phyloP scores from a whole-genome alignment of 2,113 vertebrate species.

The Romanogobio albipinnatus region DNA sequence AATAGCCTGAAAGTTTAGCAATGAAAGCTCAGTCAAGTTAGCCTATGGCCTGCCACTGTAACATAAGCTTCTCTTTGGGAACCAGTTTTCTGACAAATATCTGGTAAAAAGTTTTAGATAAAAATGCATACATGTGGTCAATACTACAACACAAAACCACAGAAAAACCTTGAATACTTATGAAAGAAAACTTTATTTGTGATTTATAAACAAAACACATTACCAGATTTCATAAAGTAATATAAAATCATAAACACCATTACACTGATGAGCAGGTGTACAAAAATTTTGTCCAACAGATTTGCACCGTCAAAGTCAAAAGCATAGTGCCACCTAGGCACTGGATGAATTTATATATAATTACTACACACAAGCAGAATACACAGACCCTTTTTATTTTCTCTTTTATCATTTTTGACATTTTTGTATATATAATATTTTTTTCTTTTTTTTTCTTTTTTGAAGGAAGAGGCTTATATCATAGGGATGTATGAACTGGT shows the following conservation, averaged over 20 bases:
- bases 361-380: constrained; percentile 82
- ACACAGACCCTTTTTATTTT: constrained; percentile 66
- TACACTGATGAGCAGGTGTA: constrained; percentile 81
- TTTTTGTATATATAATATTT: constrained; percentile 60
- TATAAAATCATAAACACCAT: constrained; percentile 71
- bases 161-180: constrained; percentile 69
- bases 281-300: constrained; percentile 76
- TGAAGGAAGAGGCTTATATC: constrained; percentile 65
- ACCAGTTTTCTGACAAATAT: background rate
- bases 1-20: too few species aligned
- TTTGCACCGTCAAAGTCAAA: constrained; percentile 74
- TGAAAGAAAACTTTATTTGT: constrained; percentile 83
- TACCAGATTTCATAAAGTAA: constrained; percentile 79
- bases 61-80: background rate
- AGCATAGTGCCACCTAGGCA: constrained; percentile 65
- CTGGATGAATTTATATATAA: constrained; percentile 72
- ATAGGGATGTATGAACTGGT: constrained; percentile 66
- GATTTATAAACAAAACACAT: constrained; percentile 83
- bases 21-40: background rate
- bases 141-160: background rate
- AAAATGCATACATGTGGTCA: background rate
- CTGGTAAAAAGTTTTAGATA: background rate
- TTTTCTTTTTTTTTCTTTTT: constrained; percentile 48
- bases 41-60: background rate
- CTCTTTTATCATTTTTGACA: constrained; percentile 57